phyloP scores from a whole-genome alignment of 2,888 invertebrate genomes.

The Lingula anatina region DNA sequence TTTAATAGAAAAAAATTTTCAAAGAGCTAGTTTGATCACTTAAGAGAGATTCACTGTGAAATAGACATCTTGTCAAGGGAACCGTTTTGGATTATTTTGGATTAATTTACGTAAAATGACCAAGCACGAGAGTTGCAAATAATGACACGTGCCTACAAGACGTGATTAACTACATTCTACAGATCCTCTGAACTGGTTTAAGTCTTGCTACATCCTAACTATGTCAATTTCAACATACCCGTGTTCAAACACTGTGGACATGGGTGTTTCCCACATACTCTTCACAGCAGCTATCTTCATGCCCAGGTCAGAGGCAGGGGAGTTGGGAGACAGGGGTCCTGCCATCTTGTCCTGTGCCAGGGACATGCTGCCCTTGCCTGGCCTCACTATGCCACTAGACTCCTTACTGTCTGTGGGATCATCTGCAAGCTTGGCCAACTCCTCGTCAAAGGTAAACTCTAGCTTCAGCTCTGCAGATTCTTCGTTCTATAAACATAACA shows the following conservation, averaged over 20 bases:
- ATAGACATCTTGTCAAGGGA: no score
- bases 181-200: no score
- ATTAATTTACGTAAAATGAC: no score
- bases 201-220: no score
- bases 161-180: no score
- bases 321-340: conserved; percentile 22
- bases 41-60: no score
- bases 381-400: background rate
- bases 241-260: conserved; percentile 25
- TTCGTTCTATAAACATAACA: conserved; percentile 30
- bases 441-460: conserved; percentile 84
- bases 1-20: no score
- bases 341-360: background rate
- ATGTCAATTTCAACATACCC: no score
- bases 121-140: no score
- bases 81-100: no score
- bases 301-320: conserved; percentile 79
- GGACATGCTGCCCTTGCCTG: background rate
- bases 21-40: no score
- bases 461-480: conserved; percentile 74
- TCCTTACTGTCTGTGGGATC: conserved; percentile 23
- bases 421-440: conserved; percentile 56
- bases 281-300: conserved; percentile 92
- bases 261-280: conserved; percentile 58
- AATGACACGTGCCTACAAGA: no score